Evolutionary conservation across 2,888 invertebrate genomes (phyloP).

Genomic region (Slavum lentiscoides): DNA sequence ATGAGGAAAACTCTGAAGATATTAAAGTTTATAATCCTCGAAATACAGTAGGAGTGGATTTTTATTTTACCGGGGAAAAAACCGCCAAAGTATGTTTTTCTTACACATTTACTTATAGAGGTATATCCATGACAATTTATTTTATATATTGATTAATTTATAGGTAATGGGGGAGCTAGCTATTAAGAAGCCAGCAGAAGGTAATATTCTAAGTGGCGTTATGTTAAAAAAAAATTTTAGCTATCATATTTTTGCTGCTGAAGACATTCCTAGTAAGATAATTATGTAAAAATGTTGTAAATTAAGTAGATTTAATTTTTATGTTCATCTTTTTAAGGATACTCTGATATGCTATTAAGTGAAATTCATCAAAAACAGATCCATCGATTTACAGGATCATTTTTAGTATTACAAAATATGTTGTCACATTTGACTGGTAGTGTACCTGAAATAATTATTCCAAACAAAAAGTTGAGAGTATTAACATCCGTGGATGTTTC

Average conservation of each 20-base stretch:
- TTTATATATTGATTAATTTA: slow-evolving; percentile 12
- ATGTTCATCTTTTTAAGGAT: slow-evolving; percentile 66
- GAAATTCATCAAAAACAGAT: slow-evolving; percentile 91
- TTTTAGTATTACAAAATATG: slow-evolving; percentile 73
- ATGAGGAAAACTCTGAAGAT: slow-evolving; percentile 80
- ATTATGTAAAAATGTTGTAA: not conserved
- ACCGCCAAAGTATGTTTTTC: slow-evolving; percentile 80
- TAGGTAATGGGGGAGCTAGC: slow-evolving; percentile 88
- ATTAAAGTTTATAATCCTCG: slow-evolving; percentile 93
- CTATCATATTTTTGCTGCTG: slow-evolving; percentile 90
- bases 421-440: slow-evolving; percentile 78
- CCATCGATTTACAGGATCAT: slow-evolving; percentile 79
- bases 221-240: slow-evolving; percentile 97
- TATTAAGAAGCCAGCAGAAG: slow-evolving; percentile 76
- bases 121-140: too few species aligned
- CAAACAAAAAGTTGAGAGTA: slow-evolving; percentile 76
- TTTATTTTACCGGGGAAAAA: slow-evolving; percentile 96
- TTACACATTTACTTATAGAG: too few species aligned
- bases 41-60: slow-evolving; percentile 89
- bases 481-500: slow-evolving; percentile 82
- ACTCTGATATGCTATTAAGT: slow-evolving; percentile 93
- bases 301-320: not conserved
- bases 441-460: slow-evolving; percentile 66
- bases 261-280: slow-evolving; percentile 78
- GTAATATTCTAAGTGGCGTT: slow-evolving; percentile 83